Evolutionary conservation across 1,140 invertebrate genomes (phyloP), one percentile per base, ranked within the genome.

Genomic region (Cylas formicarius): DNA sequence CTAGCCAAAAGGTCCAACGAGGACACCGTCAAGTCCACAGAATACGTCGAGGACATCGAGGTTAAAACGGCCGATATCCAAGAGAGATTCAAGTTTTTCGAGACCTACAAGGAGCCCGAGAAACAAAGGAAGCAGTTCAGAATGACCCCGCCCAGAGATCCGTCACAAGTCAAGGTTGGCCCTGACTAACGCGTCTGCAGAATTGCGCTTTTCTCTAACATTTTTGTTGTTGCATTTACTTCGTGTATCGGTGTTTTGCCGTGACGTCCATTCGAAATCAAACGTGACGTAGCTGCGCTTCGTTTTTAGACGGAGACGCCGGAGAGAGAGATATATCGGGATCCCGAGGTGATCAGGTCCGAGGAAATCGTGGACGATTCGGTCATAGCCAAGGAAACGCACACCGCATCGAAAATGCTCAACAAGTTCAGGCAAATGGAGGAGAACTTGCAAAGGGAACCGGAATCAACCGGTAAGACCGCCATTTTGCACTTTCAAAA

Each of bases 41-140:
- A 63, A 47, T 78, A 84, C 53, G 72, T 76, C 17, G 85, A 88
- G 48, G 84, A 90, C 55, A 75, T 90, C 19, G 73, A 75, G 53
- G 77, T 90, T 35, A 75, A 84, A 67, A 88, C 85, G 2, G 80
- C 81, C 13, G 84, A 90, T 63, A 80, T 93, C 48, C 77, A 81
- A 21, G 78, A 84, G 59, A 79, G 85, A 55, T 92, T 91, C 70
- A 86, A 87, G 67, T 92, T 92, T 71, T 93, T 93, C 70, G 89
- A 92, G 73, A 83, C 79, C 1, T 91, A 88, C 69, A 77, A 78
- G 59, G 78, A 82, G 23, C 75, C 74, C n/a, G 72, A 82, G 63
- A 74, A 76, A 57, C 67, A 77, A 53, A 75, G 77, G 50, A 85
- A 81, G 66, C 69, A 77, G 57, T 91, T 90, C 70, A 73, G 87